phyloP scores from a whole-genome alignment of 1,140 invertebrate genomes.

The Drosophila trapezifrons region DNA sequence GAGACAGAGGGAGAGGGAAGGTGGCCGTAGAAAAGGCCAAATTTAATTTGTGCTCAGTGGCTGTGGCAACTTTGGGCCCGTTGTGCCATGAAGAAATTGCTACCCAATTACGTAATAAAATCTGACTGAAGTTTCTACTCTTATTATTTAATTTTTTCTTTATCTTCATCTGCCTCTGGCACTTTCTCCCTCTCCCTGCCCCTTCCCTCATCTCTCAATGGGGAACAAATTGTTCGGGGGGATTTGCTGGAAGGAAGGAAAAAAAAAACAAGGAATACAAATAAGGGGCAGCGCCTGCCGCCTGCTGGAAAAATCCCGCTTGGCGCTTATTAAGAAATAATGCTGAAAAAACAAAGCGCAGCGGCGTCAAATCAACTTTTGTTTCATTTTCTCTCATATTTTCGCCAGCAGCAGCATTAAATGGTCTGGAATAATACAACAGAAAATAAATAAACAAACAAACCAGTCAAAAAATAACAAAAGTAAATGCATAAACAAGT shows the following conservation, averaged over 20 bases:
- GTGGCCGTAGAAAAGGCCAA: constrained; percentile 60
- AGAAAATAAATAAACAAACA: constrained; percentile 6
- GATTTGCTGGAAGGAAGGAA: constrained; percentile 21
- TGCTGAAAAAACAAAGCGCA: constrained; percentile 74
- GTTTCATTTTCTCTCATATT: constrained; percentile 15
- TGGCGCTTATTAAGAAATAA: constrained; percentile 78
- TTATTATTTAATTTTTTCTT: constrained; percentile 82
- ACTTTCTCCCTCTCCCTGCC: background rate
- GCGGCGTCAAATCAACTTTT: constrained; percentile 74
- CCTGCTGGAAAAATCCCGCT: constrained; percentile 47
- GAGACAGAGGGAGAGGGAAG: background rate
- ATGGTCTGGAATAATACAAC: constrained; percentile 1
- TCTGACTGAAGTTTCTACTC: constrained; percentile 80
- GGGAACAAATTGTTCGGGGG: constrained; percentile 40
- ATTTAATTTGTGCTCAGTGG: constrained; percentile 80
- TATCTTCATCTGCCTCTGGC: constrained; percentile 28
- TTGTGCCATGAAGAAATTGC: constrained; percentile 76
- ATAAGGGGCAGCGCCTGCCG: background rate
- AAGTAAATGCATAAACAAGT: background rate
- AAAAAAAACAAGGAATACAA: constrained; percentile 7
- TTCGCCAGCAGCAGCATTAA: constrained; percentile 51
- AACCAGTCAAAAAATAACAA: background rate
- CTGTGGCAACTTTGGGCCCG: constrained; percentile 47
- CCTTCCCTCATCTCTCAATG: constrained; percentile 11
- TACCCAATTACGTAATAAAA: constrained; percentile 83